Evolutionary conservation across 2,888 invertebrate genomes (phyloP).

Genomic region (Ceraclea dissimilis): DNA sequence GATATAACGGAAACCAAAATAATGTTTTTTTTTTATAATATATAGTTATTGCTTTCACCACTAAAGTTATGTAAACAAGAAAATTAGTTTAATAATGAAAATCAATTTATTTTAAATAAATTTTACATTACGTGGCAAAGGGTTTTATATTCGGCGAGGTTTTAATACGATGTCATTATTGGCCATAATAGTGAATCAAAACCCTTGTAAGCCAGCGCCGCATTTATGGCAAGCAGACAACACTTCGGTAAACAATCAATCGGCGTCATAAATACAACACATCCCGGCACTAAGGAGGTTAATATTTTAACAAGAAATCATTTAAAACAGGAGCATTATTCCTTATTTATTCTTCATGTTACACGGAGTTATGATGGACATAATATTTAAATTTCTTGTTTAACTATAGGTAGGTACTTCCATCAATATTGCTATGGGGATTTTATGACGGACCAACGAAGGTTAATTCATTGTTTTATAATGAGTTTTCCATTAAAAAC

Average conservation of each 20-base stretch:
- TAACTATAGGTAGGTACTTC: neutral
- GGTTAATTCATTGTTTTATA: neutral
- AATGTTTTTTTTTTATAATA: too few species aligned
- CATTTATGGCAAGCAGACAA: neutral
- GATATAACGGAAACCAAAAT: too few species aligned
- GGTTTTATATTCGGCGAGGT: neutral
- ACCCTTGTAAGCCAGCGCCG: conserved; percentile 2
- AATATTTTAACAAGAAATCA: neutral
- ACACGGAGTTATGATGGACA: neutral
- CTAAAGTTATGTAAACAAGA: too few species aligned
- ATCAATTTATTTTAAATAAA: neutral
- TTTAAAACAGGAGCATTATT: conserved; percentile 2
- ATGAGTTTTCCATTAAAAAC: neutral
- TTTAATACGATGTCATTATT: conserved; percentile 5
- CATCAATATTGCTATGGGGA: neutral
- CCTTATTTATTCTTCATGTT: neutral
- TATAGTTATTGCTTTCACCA: too few species aligned
- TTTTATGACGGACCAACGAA: neutral
- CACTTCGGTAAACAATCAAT: neutral
- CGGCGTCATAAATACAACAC: conserved; percentile 1
- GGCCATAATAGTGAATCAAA: conserved; percentile 12
- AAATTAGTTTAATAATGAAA: too few species aligned
- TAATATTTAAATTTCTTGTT: neutral
- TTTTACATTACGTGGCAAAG: neutral
- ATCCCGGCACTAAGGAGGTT: neutral